Evolutionary conservation across 2,888 invertebrate species (phyloP).

Genomic region (Nebria salina): DNA sequence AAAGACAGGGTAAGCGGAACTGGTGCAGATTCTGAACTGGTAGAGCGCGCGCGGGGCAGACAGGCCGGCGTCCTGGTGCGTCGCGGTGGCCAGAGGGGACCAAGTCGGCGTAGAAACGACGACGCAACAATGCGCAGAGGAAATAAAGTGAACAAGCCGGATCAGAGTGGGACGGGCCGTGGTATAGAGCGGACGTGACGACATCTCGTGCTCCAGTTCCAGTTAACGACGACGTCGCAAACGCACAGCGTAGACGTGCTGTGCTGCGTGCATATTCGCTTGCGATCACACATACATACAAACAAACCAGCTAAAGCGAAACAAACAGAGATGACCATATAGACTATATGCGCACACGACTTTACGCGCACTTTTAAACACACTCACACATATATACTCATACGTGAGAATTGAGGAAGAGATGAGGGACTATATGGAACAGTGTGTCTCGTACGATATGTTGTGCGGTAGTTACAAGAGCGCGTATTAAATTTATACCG

Average conservation of each 20-base stretch:
- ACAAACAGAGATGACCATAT: slow-evolving; percentile 4
- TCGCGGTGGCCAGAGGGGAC: slow-evolving; percentile 42
- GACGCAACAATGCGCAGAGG: slow-evolving; percentile 60
- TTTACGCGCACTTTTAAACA: background rate
- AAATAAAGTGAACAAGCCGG: slow-evolving; percentile 60
- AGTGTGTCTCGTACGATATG: background rate
- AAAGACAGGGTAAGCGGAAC: slow-evolving; percentile 13
- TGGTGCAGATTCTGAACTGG: slow-evolving; percentile 19
- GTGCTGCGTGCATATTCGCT: background rate
- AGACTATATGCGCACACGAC: background rate
- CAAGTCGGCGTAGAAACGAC: slow-evolving; percentile 60
- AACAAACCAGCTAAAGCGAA: background rate
- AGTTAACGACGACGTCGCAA: slow-evolving; percentile 3
- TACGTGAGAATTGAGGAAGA: background rate
- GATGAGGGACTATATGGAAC: background rate
- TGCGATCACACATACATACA: background rate
- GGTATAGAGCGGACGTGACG: slow-evolving; percentile 54
- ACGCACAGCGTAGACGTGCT: slow-evolving; percentile 6
- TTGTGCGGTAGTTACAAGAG: slow-evolving; percentile 1
- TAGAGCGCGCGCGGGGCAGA: slow-evolving; percentile 31
- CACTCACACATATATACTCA: background rate
- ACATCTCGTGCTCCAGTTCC: slow-evolving; percentile 2
- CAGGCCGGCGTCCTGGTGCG: slow-evolving; percentile 35
- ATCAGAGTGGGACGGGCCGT: slow-evolving; percentile 63
- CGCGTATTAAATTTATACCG: background rate